Conservation (phyloP, 1,140 invertebrate species). For the Dendroctonus valens region DNA sequence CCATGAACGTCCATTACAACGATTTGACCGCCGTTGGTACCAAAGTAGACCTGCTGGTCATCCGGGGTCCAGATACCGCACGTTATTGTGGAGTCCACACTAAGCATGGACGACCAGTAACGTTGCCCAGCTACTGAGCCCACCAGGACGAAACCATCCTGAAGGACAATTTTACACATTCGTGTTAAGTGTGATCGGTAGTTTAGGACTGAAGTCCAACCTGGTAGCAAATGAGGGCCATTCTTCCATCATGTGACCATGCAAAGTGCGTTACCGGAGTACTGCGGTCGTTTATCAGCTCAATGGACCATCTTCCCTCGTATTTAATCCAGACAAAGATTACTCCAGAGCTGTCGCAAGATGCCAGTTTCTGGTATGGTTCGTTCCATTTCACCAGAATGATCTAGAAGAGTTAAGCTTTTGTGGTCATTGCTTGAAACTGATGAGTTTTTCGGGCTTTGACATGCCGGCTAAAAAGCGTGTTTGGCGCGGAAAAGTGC, state of each 20-base stretch:
- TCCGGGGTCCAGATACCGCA: slow-evolving; percentile 98
- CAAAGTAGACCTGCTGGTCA: slow-evolving; percentile 96
- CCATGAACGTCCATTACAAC: slow-evolving; percentile 96
- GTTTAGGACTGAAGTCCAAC: slow-evolving; percentile 50
- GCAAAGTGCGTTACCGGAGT: slow-evolving; percentile 96
- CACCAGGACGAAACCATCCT: slow-evolving; percentile 94
- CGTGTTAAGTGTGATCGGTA: neutral
- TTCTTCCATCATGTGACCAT: slow-evolving; percentile 97
- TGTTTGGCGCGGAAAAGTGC: too few relatives aligned
- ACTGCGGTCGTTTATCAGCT: slow-evolving; percentile 96
- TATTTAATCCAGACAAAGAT: slow-evolving; percentile 99
- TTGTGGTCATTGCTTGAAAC: too few relatives aligned
- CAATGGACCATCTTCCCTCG: slow-evolving; percentile 97
- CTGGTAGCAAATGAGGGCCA: slow-evolving; percentile 98
- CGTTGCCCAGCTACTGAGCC: slow-evolving; percentile 95
- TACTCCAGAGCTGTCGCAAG: slow-evolving; percentile 95
- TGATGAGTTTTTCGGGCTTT: neutral
- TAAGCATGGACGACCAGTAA: slow-evolving; percentile 98
- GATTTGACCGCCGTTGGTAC: slow-evolving; percentile 88
- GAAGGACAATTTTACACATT: slow-evolving; percentile 22
- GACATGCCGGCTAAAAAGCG: too few relatives aligned
- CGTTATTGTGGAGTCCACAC: slow-evolving; percentile 88
- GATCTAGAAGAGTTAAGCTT: slow-evolving; percentile 61
- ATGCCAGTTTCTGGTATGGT: slow-evolving; percentile 96
- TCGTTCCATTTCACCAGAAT: slow-evolving; percentile 98